Percentiles rank a stretch among this genome's conserved stretches.
Evolutionary conservation across 2,888 invertebrate genomes (phyloP).

Genomic region (Heteromurus nitidus): DNA sequence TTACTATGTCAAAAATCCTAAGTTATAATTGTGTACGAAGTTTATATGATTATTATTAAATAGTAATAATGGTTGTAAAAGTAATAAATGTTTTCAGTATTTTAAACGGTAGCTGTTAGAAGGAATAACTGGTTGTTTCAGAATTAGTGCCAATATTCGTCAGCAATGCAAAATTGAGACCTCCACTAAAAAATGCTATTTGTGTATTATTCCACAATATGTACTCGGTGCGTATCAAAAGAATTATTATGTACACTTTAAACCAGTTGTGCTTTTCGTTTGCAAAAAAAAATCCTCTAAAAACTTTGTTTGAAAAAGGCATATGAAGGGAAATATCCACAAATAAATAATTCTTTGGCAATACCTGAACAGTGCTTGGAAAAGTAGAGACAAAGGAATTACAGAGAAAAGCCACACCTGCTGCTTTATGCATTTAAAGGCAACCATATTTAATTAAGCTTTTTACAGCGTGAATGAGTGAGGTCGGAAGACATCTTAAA

Average conservation of each 20-base stretch:
- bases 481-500: conserved; percentile 48
- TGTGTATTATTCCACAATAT: conserved; percentile 13
- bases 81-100: conserved; percentile 43
- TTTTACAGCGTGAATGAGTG: conserved; percentile 31
- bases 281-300: conserved; percentile 1
- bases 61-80: conserved; percentile 6
- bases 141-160: conserved; percentile 54
- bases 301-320: conserved; percentile 9
- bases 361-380: conserved; percentile 58
- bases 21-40: conserved; percentile 27
- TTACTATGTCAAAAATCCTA: conserved; percentile 50
- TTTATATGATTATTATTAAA: conserved; percentile 6
- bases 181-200: conserved; percentile 37
- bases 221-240: conserved; percentile 25
- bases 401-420: not conserved
- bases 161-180: conserved; percentile 59
- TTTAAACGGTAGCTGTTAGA: conserved; percentile 53
- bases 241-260: conserved; percentile 16
- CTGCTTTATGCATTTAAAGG: conserved; percentile 19
- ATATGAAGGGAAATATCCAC: not conserved
- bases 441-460: conserved; percentile 25
- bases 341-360: conserved; percentile 52
- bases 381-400: conserved; percentile 1
- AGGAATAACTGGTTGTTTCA: conserved; percentile 52
- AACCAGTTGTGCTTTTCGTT: conserved; percentile 53